Base-by-base conservation (phyloP, 2,113 vertebrate species). In the Pedetes capensis region DNA sequence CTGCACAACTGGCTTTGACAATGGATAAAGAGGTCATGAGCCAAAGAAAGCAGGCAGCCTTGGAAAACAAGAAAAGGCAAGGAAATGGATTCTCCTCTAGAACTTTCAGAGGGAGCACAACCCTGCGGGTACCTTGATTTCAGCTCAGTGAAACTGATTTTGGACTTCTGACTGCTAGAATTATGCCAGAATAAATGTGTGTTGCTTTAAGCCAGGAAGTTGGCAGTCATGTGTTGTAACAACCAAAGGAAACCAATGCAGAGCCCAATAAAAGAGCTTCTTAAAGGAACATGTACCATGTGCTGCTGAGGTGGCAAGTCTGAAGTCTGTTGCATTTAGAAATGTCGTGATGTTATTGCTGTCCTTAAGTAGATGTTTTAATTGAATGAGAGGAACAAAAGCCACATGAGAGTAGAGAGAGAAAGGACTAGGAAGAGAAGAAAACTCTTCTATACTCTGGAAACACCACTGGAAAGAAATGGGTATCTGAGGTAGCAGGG, bases 381-480 rank as follows among this genome's bases (percentile, higher is more conserved):
- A 39, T 90, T 47, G 20, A 68, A 44, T 39, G 51, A 93, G 27
- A 61, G 32, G 32, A 74, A 18, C 32, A 74, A 74, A 91, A 72
- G 11, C 39, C 47, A 88, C n/a, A 93, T 74, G 71, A n/a, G 4
- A 68, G 32, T 74, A 57, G 49, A 34, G 71, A 14, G 32, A 89
- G 49, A 89, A 83, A 88, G 37, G 51, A 78, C 2, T 68, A 75
- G 84, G n/a, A 90, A 20, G 37, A n/a, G 1, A 72, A 51, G 37
- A 80, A 57, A 87, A 37, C n/a, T n/a, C 39, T 59, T 37, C 37
- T 64, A 16, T 53, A 87, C 72, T 93, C 16, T 85, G 49, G 12
- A 85, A 88, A 92, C 42, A 55, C 22, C 23, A 55, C 11, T 49
- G 51, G 57, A 84, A 91, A 80, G n/a, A 95, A 93, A 87, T 29